Base-by-base conservation (phyloP, 2,797 vertebrate genomes). In the Girardinus metallicus region DNA sequence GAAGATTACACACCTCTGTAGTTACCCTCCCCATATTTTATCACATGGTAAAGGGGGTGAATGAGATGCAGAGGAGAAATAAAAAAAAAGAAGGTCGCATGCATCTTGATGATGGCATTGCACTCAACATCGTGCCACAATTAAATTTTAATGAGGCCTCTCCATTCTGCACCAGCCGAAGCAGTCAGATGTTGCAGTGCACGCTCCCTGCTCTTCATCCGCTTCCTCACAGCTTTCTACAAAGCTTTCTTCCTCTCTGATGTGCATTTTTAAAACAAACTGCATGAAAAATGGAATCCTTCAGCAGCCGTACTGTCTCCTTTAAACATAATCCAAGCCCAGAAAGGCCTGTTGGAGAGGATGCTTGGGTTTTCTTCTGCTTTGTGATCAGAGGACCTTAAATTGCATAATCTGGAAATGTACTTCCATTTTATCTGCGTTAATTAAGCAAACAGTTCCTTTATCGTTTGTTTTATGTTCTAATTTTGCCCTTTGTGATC, bases 111-210 rank as follows among this genome's bases (percentile, higher is more conserved):
- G 87, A 93, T 90, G 89, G 88, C 79, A 82, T 82, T 80, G 88
- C 89, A 89, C 92, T 94, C 91, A 89, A 89, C 90, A 84, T 84
- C 41, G 77, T 87, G 86, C 90, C n/a, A 83, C 92, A 92, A 95
- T 95, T 94, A 94, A 95, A 95, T 89, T 95, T 95, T 92, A 94
- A 96, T 95, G 92, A 95, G 88, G 83, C 87, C 87, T 90, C 76
- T 90, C 85, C 81, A 86, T 91, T 87, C 84, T 88, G 85, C 85
- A 41, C 90, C 90, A 88, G 76, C 84, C 46, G 74, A 82, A 86
- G 82, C 89, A 86, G 90, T 91, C 85, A 87, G 90, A 90, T 83
- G 85, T 86, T 87, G 85, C 82, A 57, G 83, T 90, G 85, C 85
- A 86, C 75, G 81, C 34, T 81, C 80, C 76, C 74, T 41, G 64